A percentile compares a stretch with the other conserved stretches of the same genome.
These are phyloP conservation scores for Drosophila azteca DNA, from an alignment of 1,140 invertebrate species.

Conservation along the genomic window DNA sequence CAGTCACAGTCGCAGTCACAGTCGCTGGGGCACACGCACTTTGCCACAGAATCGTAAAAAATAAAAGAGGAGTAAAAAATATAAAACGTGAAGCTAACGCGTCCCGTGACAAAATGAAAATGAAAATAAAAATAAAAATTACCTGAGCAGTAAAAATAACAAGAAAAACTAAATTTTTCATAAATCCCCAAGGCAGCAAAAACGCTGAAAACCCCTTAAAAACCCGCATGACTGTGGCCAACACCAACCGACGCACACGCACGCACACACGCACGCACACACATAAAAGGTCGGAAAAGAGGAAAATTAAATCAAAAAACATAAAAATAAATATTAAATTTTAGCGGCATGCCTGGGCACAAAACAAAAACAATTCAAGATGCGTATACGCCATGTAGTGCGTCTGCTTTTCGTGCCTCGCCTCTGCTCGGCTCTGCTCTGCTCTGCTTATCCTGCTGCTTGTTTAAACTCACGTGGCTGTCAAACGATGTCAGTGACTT, in stretches of 20 bases:
- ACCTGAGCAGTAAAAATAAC: constrained; percentile 56
- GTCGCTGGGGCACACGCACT: constrained; percentile 1
- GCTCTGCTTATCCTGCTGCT: constrained; percentile 24
- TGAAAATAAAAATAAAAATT: constrained; percentile 54
- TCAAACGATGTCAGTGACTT: constrained; percentile 57
- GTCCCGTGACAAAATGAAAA: constrained; percentile 49
- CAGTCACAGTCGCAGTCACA: background rate
- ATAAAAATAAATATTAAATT: constrained; percentile 65
- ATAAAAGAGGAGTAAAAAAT: constrained; percentile 24
- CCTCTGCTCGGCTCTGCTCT: constrained; percentile 2
- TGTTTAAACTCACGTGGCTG: constrained; percentile 54
- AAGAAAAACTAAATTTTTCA: constrained; percentile 59
- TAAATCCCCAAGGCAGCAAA: constrained; percentile 46
- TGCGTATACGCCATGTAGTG: constrained; percentile 46
- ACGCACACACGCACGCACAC: constrained; percentile 5
- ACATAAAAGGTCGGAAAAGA: constrained; percentile 19
- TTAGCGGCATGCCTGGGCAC: constrained; percentile 22
- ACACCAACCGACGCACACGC: background rate
- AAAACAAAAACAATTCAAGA: constrained; percentile 26
- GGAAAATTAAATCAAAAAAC: constrained; percentile 48
- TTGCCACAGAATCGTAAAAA: constrained; percentile 20
- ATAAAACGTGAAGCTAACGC: constrained; percentile 31
- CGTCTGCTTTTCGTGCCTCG: background rate
- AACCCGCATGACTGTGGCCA: constrained; percentile 23
- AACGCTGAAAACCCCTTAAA: constrained; percentile 16